A percentile compares a stretch with the other conserved stretches of the same genome.
Conservation (phyloP, 2,113 vertebrate species). For the Hirundichthys speculiger region DNA sequence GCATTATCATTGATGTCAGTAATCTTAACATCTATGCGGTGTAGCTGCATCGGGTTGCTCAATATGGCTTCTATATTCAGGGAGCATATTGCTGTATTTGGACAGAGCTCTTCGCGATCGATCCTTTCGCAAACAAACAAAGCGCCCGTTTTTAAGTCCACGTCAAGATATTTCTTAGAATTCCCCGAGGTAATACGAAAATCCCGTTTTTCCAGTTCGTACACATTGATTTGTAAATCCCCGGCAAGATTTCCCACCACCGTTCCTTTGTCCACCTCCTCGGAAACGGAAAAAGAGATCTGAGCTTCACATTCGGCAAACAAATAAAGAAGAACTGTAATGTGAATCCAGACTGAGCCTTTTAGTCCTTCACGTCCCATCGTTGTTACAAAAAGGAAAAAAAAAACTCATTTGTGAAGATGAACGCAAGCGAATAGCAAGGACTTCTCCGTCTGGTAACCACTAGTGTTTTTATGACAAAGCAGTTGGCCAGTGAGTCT, state of each 20-base stretch:
- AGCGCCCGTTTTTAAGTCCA: conserved; percentile 80
- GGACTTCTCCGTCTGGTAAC: not conserved
- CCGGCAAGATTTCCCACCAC: conserved; percentile 77
- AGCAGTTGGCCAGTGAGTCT: not conserved
- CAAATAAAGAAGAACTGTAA: conserved; percentile 47
- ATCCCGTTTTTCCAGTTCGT: conserved; percentile 64
- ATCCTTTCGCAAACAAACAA: conserved; percentile 80
- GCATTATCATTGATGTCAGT: conserved; percentile 86
- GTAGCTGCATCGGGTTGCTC: conserved; percentile 78
- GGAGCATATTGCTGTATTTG: conserved; percentile 71
- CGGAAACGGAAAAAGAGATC: conserved; percentile 69
- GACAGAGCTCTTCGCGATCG: conserved; percentile 84
- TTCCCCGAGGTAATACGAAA: conserved; percentile 65
- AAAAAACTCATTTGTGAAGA: conserved; percentile 6
- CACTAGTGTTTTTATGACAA: conserved; percentile 33
- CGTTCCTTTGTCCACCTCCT: conserved; percentile 78
- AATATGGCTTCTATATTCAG: conserved; percentile 81
- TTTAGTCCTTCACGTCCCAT: conserved; percentile 45
- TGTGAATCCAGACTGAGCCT: conserved; percentile 36
- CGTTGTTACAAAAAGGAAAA: not conserved
- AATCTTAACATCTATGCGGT: conserved; percentile 81
- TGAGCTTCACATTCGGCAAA: conserved; percentile 52
- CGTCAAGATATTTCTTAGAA: conserved; percentile 74
- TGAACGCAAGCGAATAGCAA: not conserved
- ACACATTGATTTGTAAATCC: conserved; percentile 67